These are phyloP conservation scores for Xiphias gladius DNA, from an alignment of 2,113 vertebrate species.

Conservation along the genomic window DNA sequence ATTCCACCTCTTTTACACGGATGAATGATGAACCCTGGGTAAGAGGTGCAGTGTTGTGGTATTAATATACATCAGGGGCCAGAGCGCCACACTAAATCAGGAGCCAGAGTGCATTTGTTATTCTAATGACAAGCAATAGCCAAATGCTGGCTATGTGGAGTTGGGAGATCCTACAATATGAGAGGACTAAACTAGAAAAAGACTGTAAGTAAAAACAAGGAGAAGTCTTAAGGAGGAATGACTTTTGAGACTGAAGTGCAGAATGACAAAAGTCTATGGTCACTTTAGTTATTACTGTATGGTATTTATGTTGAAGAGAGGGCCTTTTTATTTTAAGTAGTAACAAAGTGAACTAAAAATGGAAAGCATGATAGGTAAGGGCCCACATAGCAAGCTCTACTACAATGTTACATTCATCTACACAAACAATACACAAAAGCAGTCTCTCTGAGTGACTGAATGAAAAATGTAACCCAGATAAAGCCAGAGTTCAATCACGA, in stretches of 20 bases:
- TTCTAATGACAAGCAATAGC: conserved; percentile 76
- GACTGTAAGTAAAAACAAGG: conserved; percentile 30
- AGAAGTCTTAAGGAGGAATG: conserved; percentile 5
- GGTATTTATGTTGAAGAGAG: background rate
- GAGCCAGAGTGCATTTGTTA: conserved; percentile 74
- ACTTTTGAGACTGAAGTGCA: background rate
- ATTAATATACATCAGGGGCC: conserved; percentile 82
- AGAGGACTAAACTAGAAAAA: conserved; percentile 14
- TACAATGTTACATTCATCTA: background rate
- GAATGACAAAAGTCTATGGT: background rate
- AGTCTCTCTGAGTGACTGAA: conserved; percentile 2
- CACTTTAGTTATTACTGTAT: background rate
- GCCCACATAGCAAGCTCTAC: background rate
- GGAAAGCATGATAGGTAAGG: background rate
- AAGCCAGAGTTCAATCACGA: conserved; percentile 31
- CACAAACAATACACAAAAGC: conserved; percentile 22
- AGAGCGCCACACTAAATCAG: conserved; percentile 78
- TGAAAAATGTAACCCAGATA: background rate
- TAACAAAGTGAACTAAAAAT: conserved; percentile 8
- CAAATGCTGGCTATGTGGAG: conserved; percentile 25
- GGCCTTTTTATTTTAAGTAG: background rate
- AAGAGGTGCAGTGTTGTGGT: conserved; percentile 74
- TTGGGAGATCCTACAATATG: conserved; percentile 20
- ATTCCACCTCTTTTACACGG: conserved; percentile 74
- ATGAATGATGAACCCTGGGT: conserved; percentile 78